Evolutionary conservation across 2,113 vertebrate species (phyloP).

Genomic region (Loxodonta africana): DNA sequence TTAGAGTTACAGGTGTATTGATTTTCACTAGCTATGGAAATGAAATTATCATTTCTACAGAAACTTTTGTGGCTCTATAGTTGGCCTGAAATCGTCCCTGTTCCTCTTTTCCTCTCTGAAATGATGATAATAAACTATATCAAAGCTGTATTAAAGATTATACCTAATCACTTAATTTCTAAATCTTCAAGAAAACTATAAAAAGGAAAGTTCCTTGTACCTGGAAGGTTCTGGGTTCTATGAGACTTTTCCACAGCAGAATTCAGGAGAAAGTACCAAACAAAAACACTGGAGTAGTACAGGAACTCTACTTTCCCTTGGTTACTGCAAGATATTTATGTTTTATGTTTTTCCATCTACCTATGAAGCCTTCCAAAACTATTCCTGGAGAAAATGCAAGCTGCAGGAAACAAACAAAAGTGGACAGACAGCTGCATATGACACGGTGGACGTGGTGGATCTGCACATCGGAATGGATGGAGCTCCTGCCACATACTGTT

Average conservation of each 20-base stretch:
- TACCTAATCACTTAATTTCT: background rate
- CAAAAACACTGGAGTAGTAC: background rate
- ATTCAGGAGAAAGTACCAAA: background rate
- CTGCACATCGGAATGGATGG: background rate
- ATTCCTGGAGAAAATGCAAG: background rate
- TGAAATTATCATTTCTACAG: background rate
- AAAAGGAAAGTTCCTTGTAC: constrained; percentile 10
- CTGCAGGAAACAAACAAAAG: background rate
- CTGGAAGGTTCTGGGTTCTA: background rate
- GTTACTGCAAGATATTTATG: background rate
- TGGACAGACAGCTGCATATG: background rate
- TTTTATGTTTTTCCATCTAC: background rate
- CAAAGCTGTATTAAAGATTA: background rate
- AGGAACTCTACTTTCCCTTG: background rate
- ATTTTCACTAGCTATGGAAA: constrained; percentile 3
- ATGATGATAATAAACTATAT: background rate
- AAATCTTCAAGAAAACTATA: background rate
- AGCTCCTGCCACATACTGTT: background rate
- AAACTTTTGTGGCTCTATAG: background rate
- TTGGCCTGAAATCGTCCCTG: background rate
- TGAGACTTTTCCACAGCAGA: background rate
- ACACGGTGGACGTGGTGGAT: background rate
- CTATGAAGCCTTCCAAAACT: background rate
- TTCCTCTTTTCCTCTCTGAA: background rate
- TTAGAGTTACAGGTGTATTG: background rate